Conservation (phyloP, 2,888 invertebrate species). For the Mesoligia furuncula region DNA sequence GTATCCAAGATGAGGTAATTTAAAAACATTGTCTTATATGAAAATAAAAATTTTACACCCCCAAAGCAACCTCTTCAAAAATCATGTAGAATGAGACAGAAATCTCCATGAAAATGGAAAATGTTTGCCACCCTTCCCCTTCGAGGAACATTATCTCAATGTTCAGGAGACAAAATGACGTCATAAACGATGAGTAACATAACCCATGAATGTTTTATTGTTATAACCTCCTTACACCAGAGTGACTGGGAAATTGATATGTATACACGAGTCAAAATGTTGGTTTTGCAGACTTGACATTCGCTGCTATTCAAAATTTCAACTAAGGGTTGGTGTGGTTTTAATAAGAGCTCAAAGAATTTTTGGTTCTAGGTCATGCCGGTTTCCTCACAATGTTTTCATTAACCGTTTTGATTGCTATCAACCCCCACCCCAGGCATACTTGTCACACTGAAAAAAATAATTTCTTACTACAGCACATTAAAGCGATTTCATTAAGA, state of each 20-base stretch:
- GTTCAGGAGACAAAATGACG: constrained; percentile 43
- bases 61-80: not conserved
- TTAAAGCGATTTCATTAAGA: too few species aligned
- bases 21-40: not conserved
- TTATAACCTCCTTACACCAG: constrained; percentile 33
- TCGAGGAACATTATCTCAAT: constrained; percentile 28
- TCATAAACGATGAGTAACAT: constrained; percentile 45
- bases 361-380: too few species aligned
- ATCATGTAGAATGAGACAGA: not conserved
- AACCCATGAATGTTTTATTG: constrained; percentile 61
- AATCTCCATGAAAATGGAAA: constrained; percentile 30
- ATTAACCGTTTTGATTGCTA: too few species aligned
- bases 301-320: not conserved
- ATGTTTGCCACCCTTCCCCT: not conserved
- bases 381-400: too few species aligned
- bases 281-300: not conserved
- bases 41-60: not conserved
- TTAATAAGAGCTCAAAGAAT: too few species aligned
- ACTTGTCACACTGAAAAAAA: too few species aligned
- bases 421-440: too few species aligned
- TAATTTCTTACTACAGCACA: too few species aligned
- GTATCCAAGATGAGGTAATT: too few species aligned
- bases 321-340: too few species aligned
- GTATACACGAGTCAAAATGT: constrained; percentile 2
- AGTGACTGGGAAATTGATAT: constrained; percentile 30